Conservation (phyloP, 2,888 invertebrate species). For the Octonoba sinensis region DNA sequence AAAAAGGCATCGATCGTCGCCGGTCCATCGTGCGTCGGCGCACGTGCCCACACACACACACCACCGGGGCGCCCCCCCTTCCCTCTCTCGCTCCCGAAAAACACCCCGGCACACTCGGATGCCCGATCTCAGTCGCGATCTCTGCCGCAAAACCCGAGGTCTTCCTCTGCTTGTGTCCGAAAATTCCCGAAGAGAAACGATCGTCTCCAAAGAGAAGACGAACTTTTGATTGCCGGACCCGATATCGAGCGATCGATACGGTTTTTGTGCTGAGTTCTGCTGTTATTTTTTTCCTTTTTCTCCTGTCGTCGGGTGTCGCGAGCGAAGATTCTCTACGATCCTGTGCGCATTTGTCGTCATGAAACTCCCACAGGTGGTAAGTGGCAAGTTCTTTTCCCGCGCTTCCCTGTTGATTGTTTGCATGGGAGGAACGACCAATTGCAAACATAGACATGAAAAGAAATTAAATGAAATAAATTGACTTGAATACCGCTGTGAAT, state of each 20-base stretch:
- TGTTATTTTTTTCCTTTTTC: too few species aligned
- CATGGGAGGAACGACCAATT: too few species aligned
- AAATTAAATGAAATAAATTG: too few species aligned
- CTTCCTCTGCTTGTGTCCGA: not conserved
- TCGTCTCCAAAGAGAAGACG: not conserved
- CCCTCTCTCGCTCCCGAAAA: not conserved
- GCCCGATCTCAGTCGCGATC: too few species aligned
- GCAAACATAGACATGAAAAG: too few species aligned
- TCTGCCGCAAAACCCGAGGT: not conserved
- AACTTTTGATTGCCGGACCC: not conserved
- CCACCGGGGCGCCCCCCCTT: not conserved
- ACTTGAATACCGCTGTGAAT: too few species aligned
- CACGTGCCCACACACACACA: conserved; percentile 15
- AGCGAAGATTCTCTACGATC: conserved; percentile 21
- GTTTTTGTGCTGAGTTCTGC: not conserved
- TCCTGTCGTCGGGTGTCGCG: too few species aligned
- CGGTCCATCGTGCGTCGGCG: conserved; percentile 35
- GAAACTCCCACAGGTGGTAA: conserved; percentile 64
- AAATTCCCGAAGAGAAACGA: not conserved
- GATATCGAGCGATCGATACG: not conserved
- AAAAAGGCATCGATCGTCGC: conserved; percentile 35
- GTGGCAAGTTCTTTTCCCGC: not conserved
- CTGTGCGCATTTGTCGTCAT: conserved; percentile 46
- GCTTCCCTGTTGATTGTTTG: too few species aligned
- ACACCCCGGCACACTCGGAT: too few species aligned